Conservation (phyloP, 2,888 invertebrate species). For the Nemoura dubitans region DNA sequence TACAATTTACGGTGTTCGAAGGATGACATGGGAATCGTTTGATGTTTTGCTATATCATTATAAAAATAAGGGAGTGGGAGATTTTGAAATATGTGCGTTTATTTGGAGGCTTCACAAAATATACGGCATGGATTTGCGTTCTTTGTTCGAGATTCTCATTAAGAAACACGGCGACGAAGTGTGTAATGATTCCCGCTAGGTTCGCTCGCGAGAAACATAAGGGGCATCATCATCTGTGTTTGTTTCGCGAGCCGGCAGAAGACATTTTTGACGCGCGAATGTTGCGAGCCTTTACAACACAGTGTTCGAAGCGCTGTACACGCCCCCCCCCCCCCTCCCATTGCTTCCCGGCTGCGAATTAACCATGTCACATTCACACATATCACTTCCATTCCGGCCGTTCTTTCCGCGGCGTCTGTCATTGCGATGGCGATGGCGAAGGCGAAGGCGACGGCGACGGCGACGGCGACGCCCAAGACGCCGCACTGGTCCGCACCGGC, state of each 20-base stretch:
- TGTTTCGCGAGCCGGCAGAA: not conserved
- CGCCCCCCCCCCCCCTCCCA: not conserved
- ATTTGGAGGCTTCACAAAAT: no score
- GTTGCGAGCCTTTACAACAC: not conserved
- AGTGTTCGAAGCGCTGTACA: not conserved
- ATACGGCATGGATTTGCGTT: not conserved
- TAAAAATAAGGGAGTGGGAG: not conserved
- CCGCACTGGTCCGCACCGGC: not conserved
- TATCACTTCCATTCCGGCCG: not conserved
- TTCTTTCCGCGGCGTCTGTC: not conserved
- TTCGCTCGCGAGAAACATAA: not conserved
- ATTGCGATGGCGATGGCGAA: no score
- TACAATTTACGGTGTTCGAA: not conserved
- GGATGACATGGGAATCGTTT: not conserved
- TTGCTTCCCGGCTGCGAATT: not conserved
- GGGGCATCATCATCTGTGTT: not conserved
- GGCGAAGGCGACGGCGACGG: no score
- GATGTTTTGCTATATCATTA: not conserved
- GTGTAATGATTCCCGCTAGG: not conserved
- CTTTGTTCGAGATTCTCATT: not conserved
- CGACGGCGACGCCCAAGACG: not conserved
- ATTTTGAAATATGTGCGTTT: no score
- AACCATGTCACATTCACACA: not conserved
- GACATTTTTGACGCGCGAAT: not conserved
- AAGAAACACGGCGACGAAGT: not conserved